Conservation (phyloP, 2,113 vertebrate genomes). For the Rhynchomys soricoides region DNA sequence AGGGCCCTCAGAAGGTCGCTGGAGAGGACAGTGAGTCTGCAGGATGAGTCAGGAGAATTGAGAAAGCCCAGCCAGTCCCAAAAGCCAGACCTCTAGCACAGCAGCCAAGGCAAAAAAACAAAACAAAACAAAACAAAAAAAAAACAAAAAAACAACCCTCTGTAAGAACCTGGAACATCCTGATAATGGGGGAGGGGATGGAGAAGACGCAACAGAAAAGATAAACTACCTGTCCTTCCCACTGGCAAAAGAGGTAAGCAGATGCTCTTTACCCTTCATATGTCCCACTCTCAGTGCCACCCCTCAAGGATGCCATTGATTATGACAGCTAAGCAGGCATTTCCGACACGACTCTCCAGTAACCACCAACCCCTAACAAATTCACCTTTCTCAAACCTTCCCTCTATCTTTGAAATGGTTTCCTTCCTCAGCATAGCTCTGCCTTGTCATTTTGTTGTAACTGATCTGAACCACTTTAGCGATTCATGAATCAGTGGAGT, state of each 20-base stretch:
- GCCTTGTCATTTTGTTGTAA: slow-evolving; percentile 40
- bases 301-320: background rate
- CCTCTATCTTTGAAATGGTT: background rate
- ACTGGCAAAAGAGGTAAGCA: slow-evolving; percentile 18
- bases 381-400: background rate
- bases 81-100: slow-evolving; percentile 68
- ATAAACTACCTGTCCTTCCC: slow-evolving; percentile 28
- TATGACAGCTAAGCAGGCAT: background rate
- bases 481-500: slow-evolving; percentile 8
- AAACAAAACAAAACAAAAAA: no score
- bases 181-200: slow-evolving; percentile 52
- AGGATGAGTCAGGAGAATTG: slow-evolving; percentile 80
- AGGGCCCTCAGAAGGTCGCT: slow-evolving; percentile 70
- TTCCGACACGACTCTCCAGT: background rate
- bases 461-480: background rate
- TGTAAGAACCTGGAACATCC: slow-evolving; percentile 67
- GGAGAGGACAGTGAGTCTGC: slow-evolving; percentile 77
- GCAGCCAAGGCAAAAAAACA: slow-evolving; percentile 66
- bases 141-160: background rate
- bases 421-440: slow-evolving; percentile 11
- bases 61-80: slow-evolving; percentile 72
- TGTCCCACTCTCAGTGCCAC: background rate
- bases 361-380: background rate
- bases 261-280: slow-evolving; percentile 10
- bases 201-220: slow-evolving; percentile 57